Evolutionary conservation across 2,113 vertebrate species (phyloP).

Genomic region (Ailurus styani): DNA sequence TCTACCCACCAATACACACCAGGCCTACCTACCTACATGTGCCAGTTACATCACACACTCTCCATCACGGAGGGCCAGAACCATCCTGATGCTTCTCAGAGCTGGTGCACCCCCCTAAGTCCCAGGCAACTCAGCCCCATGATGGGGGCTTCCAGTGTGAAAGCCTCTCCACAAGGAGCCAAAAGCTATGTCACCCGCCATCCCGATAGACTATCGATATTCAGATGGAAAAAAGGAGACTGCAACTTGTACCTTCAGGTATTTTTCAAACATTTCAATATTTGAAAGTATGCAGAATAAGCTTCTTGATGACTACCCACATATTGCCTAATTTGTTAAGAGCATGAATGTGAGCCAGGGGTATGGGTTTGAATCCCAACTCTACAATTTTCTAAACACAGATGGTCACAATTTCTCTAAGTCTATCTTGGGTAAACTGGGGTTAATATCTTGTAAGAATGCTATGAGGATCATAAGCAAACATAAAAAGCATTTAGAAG

Average conservation of each 20-base stretch:
- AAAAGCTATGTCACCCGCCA: neutral
- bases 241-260: neutral
- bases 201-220: neutral
- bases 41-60: too few relatives aligned
- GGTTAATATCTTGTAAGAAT: neutral
- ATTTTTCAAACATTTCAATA: neutral
- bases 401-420: neutral
- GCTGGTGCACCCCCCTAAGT: neutral
- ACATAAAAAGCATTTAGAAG: neutral
- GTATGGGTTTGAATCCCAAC: neutral
- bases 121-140: neutral
- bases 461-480: neutral
- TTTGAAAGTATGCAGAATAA: neutral
- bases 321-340: neutral
- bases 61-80: neutral
- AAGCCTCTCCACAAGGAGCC: neutral
- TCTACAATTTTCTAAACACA: neutral
- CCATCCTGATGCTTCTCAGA: neutral
- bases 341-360: neutral
- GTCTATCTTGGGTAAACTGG: neutral
- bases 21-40: fast-evolving
- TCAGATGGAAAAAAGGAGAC: neutral
- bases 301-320: neutral
- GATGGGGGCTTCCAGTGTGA: neutral
- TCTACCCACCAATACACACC: neutral